Evolutionary conservation across 2,113 vertebrate genomes (phyloP).

Genomic region (Chinchilla lanigera): DNA sequence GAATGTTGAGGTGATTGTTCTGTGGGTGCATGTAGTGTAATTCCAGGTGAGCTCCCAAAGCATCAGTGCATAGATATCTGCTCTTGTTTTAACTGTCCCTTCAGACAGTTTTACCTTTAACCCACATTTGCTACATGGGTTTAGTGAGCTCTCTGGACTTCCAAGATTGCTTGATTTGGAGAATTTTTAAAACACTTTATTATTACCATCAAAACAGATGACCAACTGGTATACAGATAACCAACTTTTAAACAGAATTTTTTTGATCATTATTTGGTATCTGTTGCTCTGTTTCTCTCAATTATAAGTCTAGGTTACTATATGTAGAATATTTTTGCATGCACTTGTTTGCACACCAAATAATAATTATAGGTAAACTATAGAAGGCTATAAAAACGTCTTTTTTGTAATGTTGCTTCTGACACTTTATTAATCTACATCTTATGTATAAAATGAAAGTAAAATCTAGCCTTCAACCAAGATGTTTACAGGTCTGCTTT

Average conservation of each 20-base stretch:
- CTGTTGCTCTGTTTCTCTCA: neutral
- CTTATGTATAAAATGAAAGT: neutral
- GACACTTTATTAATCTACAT: constrained; percentile 1
- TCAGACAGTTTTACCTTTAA: neutral
- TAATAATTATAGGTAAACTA: neutral
- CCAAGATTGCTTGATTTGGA: neutral
- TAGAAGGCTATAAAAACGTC: neutral
- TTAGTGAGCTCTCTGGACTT: neutral
- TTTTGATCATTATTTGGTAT: neutral
- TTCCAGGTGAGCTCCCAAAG: constrained; percentile 1
- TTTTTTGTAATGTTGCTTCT: constrained; percentile 24
- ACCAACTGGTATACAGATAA: too few relatives aligned
- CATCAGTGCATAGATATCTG: neutral
- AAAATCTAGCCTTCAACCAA: constrained; percentile 15
- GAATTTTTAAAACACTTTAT: constrained; percentile 8
- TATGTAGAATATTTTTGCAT: neutral
- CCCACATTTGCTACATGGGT: neutral
- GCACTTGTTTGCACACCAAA: neutral
- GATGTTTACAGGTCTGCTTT: constrained; percentile 15
- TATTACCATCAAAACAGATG: neutral
- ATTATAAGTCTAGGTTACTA: constrained; percentile 35
- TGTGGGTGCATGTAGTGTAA: neutral
- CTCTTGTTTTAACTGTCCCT: neutral
- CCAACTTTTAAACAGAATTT: neutral
- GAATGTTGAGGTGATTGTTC: neutral